Percentiles rank a stretch among this genome's conserved stretches.
Conservation (phyloP, 2,797 vertebrate genomes). For the Paguma larvata region DNA sequence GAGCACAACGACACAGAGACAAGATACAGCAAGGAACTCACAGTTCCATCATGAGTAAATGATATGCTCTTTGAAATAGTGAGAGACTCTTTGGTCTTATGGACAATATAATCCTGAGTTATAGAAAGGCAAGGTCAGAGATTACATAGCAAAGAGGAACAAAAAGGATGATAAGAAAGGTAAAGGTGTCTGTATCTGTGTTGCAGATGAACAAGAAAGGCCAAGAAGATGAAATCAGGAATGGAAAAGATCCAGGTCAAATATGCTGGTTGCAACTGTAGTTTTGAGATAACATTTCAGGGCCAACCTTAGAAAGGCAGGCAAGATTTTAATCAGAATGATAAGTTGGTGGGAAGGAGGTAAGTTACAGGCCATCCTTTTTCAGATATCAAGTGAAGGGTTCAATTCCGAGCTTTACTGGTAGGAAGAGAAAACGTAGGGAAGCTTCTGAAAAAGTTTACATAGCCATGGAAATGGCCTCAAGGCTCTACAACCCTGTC, state of each 20-base stretch:
- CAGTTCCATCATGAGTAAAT: background rate
- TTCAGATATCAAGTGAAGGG: background rate
- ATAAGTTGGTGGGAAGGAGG: background rate
- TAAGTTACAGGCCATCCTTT: background rate
- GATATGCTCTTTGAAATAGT: background rate
- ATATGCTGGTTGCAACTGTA: background rate
- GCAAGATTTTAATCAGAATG: background rate
- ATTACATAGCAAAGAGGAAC: background rate
- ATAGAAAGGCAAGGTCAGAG: background rate
- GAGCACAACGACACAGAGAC: background rate
- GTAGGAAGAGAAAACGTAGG: background rate
- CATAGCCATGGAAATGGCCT: background rate
- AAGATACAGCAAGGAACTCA: background rate
- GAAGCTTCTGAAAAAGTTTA: background rate
- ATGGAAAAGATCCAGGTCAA: background rate
- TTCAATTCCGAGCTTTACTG: background rate
- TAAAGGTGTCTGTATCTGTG: background rate
- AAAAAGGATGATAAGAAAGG: background rate
- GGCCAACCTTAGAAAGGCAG: background rate
- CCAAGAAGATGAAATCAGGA: conserved; percentile 50
- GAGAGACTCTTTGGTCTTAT: background rate
- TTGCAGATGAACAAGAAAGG: background rate
- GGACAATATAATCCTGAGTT: conserved; percentile 10
- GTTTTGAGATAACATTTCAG: background rate
- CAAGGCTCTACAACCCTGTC: background rate